phyloP scores from a whole-genome alignment of 2,888 invertebrate genomes.

The Orthosia gracilis region DNA sequence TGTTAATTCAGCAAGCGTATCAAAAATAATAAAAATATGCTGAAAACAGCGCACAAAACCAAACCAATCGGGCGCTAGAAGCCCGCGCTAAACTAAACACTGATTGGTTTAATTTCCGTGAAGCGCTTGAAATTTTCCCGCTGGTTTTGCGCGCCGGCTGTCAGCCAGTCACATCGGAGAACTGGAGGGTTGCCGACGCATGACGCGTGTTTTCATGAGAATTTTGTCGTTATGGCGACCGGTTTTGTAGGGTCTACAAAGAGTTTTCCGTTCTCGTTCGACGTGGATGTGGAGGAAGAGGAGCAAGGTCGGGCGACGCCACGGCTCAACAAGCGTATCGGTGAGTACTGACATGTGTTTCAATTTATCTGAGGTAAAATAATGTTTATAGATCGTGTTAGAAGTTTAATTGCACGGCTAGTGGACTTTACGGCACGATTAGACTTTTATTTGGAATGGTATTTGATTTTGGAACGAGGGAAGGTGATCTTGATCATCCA shows the following conservation, averaged over 20 bases:
- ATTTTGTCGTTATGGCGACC: conserved; percentile 79
- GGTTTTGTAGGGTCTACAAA: conserved; percentile 89
- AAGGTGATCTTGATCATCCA: not conserved
- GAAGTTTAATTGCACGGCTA: conserved; percentile 45
- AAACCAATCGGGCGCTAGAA: conserved; percentile 38
- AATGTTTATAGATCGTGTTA: conserved; percentile 63
- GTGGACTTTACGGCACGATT: conserved; percentile 33
- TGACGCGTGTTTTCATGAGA: conserved; percentile 58
- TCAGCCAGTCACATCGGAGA: conserved; percentile 66
- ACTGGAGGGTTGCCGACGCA: conserved; percentile 65
- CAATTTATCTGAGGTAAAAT: not conserved
- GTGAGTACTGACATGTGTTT: conserved; percentile 72
- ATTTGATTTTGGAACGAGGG: conserved; percentile 30
- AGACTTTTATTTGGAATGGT: conserved; percentile 11
- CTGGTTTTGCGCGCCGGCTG: conserved; percentile 56
- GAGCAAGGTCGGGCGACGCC: conserved; percentile 79
- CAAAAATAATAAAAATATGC: conserved; percentile 60
- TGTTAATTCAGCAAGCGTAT: conserved; percentile 55
- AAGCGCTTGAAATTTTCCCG: conserved; percentile 66
- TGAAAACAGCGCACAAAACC: conserved; percentile 41
- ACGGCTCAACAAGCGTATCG: conserved; percentile 82
- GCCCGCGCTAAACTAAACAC: conserved; percentile 23
- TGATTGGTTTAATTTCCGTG: conserved; percentile 59
- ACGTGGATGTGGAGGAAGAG: conserved; percentile 86
- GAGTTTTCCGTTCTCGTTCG: conserved; percentile 89